Percentiles rank a stretch among this genome's conserved stretches.
These are phyloP conservation scores for Lymantria dispar DNA, from an alignment of 2,888 invertebrate genomes.

Conservation along the genomic window DNA sequence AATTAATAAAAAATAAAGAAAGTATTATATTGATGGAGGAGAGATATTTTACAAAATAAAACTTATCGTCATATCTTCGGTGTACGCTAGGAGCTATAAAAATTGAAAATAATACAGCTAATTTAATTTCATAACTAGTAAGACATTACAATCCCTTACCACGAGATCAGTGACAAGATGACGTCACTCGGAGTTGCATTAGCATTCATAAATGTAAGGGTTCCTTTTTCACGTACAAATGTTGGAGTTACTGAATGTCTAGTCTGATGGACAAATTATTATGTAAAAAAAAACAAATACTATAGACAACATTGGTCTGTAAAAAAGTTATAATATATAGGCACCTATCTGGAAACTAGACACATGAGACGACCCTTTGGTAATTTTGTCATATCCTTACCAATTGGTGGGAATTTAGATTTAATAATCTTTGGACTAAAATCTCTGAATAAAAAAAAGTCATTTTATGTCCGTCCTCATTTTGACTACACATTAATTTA, in stretches of 20 bases:
- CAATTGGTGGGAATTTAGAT: conserved; percentile 76
- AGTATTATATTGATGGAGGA: conserved; percentile 82
- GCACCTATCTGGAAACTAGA: conserved; percentile 32
- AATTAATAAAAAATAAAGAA: conserved; percentile 20
- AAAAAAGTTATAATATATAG: conserved; percentile 22
- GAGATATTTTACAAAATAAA: conserved; percentile 80
- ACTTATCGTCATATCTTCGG: conserved; percentile 83
- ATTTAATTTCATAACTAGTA: conserved; percentile 81
- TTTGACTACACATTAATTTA: conserved; percentile 75
- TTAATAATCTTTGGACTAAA: conserved; percentile 75
- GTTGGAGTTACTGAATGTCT: conserved; percentile 27
- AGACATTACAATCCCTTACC: conserved; percentile 81
- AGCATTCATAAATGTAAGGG: conserved; percentile 29
- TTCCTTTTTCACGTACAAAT: conserved; percentile 19
- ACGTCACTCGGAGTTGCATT: conserved; percentile 67
- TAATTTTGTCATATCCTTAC: conserved; percentile 61
- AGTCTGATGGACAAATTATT: conserved; percentile 24
- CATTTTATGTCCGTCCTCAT: conserved; percentile 70
- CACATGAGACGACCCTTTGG: conserved; percentile 59
- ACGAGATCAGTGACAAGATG: conserved; percentile 79
- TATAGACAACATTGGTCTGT: conserved; percentile 25
- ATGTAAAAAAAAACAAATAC: conserved; percentile 12
- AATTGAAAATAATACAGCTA: conserved; percentile 82
- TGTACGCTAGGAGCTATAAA: conserved; percentile 83
- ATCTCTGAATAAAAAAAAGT: conserved; percentile 57